These are phyloP conservation scores for Apotomis turbidana DNA, from an alignment of 2,888 invertebrate species.

Conservation along the genomic window DNA sequence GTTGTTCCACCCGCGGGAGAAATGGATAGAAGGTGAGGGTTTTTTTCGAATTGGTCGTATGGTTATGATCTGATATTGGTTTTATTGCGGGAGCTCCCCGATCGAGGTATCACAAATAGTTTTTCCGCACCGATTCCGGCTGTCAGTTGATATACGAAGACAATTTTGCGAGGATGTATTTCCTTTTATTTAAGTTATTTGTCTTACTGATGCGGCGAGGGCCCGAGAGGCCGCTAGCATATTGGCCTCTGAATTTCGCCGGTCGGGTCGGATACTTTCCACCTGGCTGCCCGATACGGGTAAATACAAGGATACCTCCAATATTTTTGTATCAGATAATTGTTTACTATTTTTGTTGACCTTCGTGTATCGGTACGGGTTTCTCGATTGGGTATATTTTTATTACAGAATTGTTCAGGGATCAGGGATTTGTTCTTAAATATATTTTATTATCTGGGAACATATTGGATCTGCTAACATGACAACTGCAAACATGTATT, in stretches of 20 bases:
- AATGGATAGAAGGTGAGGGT: constrained; percentile 25
- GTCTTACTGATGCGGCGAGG: constrained; percentile 34
- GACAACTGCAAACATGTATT: too few species aligned
- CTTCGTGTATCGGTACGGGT: not conserved
- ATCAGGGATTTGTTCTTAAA: not conserved
- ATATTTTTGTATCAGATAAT: constrained; percentile 11
- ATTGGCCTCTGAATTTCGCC: constrained; percentile 26
- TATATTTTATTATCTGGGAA: too few species aligned
- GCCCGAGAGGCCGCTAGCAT: constrained; percentile 19
- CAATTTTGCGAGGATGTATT: constrained; percentile 37
- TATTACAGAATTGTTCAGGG: not conserved
- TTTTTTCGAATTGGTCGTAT: constrained; percentile 43
- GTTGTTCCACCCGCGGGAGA: not conserved
- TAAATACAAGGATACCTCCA: constrained; percentile 6
- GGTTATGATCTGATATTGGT: constrained; percentile 70
- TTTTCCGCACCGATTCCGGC: constrained; percentile 65
- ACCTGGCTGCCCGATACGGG: constrained; percentile 31
- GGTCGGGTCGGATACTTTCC: constrained; percentile 32
- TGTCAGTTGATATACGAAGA: constrained; percentile 46
- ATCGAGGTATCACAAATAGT: constrained; percentile 73
- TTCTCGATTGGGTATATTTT: not conserved
- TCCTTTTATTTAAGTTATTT: constrained; percentile 42
- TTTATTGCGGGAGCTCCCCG: constrained; percentile 65
- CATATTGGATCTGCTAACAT: too few species aligned
- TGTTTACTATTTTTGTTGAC: constrained; percentile 19